phyloP scores from a whole-genome alignment of 1,140 invertebrate species.

The Spodoptera frugiperda region DNA sequence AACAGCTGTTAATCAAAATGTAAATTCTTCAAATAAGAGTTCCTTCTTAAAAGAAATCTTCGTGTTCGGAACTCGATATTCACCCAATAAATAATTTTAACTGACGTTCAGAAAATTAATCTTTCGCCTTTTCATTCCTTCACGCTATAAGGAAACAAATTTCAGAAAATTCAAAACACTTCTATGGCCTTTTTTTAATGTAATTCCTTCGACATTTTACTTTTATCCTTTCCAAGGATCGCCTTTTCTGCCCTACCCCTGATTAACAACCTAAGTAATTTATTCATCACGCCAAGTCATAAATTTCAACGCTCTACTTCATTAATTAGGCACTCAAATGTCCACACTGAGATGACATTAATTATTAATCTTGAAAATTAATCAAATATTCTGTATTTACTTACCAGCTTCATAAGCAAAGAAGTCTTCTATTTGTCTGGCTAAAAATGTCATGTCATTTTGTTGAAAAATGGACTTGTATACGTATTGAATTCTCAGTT shows the following conservation, averaged over 20 bases:
- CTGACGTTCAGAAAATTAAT: too few relatives aligned
- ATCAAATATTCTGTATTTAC: constrained; percentile 1
- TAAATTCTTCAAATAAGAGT: too few relatives aligned
- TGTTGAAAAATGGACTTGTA: too few relatives aligned
- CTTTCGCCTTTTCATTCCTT: too few relatives aligned
- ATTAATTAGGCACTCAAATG: constrained; percentile 35
- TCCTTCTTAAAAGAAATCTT: too few relatives aligned
- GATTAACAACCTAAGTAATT: constrained; percentile 35
- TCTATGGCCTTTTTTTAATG: background rate
- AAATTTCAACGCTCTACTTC: constrained; percentile 35
- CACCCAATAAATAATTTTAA: too few relatives aligned
- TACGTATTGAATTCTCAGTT: too few relatives aligned
- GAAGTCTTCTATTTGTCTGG: too few relatives aligned
- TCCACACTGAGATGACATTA: constrained; percentile 29
- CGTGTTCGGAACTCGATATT: too few relatives aligned
- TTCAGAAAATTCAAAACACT: background rate
- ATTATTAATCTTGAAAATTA: constrained; percentile 16
- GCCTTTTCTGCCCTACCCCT: constrained; percentile 13
- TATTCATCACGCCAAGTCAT: constrained; percentile 33
- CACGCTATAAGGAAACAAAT: too few relatives aligned
- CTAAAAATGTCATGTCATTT: too few relatives aligned
- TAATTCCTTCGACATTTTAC: background rate
- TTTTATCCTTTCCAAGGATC: constrained; percentile 8
- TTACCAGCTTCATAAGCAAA: background rate
- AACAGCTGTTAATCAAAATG: too few relatives aligned